Conservation (phyloP, 2,113 vertebrate genomes). For the Picathartes gymnocephalus region DNA sequence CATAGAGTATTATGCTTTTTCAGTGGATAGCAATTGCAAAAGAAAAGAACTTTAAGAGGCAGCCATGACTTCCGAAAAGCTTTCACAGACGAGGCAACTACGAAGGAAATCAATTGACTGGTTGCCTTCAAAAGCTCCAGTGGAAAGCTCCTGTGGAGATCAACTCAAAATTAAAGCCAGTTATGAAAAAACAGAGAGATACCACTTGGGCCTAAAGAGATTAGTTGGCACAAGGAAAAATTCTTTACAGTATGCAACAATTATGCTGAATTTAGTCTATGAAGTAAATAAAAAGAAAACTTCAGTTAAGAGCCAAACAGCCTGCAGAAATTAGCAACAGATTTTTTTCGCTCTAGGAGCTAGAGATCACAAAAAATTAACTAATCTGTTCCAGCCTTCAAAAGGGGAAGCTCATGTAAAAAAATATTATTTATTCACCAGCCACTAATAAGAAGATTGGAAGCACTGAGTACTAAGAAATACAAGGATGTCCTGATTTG, state of each 20-base stretch:
- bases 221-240: not conserved
- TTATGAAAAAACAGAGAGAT: not conserved
- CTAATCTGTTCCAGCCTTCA: not conserved
- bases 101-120: not conserved
- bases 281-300: not conserved
- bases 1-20: not conserved
- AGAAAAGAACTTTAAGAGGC: not conserved
- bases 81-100: not conserved
- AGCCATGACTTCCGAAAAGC: not conserved
- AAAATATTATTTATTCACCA: not conserved
- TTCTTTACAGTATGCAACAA: not conserved
- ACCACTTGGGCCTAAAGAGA: not conserved
- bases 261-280: not conserved
- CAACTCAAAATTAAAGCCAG: not conserved
- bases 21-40: not conserved
- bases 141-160: slow-evolving; percentile 5
- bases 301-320: not conserved
- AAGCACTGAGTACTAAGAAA: not conserved
- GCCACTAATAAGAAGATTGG: not conserved
- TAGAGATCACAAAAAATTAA: not conserved
- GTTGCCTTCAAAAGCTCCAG: not conserved
- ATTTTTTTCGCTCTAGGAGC: not conserved
- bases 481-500: not conserved
- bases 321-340: not conserved
- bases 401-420: not conserved